phyloP scores from a whole-genome alignment of 2,888 invertebrate species.

The Steromphala cineraria region DNA sequence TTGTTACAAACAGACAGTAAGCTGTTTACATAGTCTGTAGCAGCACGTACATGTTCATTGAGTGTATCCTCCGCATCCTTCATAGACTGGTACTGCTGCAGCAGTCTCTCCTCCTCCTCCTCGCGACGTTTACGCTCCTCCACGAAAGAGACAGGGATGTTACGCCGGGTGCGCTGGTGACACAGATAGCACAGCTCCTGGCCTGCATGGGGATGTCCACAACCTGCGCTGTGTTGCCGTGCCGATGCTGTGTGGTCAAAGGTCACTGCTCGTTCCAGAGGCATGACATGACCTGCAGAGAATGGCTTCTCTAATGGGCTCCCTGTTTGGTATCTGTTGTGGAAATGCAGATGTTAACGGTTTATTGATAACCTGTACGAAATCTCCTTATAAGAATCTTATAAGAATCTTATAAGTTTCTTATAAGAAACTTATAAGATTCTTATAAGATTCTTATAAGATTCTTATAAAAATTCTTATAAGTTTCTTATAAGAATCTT shows the following conservation, averaged over 20 bases:
- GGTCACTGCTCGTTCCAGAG: slow-evolving; percentile 48
- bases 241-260: background rate
- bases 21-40: background rate
- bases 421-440: no score
- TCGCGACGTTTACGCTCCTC: slow-evolving; percentile 69
- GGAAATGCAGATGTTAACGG: no score
- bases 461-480: no score
- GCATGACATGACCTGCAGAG: slow-evolving; percentile 48
- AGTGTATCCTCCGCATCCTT: slow-evolving; percentile 73
- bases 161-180: slow-evolving; percentile 74
- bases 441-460: no score
- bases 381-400: no score
- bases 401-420: no score
- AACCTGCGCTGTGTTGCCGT: slow-evolving; percentile 34
- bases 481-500: no score
- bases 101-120: slow-evolving; percentile 71
- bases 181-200: slow-evolving; percentile 76
- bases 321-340: no score
- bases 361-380: no score
- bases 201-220: slow-evolving; percentile 73
- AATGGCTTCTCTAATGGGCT: slow-evolving; percentile 7
- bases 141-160: slow-evolving; percentile 72
- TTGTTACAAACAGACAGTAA: no score
- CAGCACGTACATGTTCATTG: slow-evolving; percentile 59
- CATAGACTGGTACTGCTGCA: slow-evolving; percentile 74